Evolutionary conservation across 2,888 invertebrate genomes (phyloP).

Genomic region (Drosophila anomelani): DNA sequence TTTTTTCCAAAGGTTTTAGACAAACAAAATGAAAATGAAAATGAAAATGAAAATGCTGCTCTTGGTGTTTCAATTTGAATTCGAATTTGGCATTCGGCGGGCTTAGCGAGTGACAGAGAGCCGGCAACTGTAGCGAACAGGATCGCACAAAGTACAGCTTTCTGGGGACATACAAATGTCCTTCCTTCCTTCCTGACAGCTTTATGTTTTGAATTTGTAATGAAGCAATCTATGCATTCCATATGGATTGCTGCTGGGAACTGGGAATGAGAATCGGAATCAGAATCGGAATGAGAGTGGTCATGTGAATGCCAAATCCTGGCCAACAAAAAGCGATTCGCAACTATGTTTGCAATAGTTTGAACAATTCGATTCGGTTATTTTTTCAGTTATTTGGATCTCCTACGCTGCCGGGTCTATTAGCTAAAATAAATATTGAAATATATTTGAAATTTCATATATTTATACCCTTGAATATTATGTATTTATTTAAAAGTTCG

Average conservation of each 20-base stretch:
- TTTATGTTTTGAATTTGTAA: constrained; percentile 49
- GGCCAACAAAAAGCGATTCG: constrained; percentile 28
- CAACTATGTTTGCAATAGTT: constrained; percentile 41
- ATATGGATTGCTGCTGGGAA: constrained; percentile 20
- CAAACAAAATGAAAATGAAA: constrained; percentile 53
- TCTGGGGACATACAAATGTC: constrained; percentile 39
- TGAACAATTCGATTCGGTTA: constrained; percentile 4
- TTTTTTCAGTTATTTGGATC: not conserved
- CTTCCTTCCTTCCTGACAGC: constrained; percentile 44
- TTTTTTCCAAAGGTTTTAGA: constrained; percentile 47
- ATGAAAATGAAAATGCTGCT: constrained; percentile 17
- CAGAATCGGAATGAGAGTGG: not conserved
- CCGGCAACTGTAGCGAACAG: not conserved
- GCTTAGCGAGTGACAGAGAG: constrained; percentile 27
- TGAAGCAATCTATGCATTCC: constrained; percentile 41
- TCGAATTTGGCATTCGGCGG: constrained; percentile 40
- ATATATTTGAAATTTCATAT: not conserved
- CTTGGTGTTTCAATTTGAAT: constrained; percentile 48
- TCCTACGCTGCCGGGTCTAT: constrained; percentile 7
- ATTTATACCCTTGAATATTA: no score
- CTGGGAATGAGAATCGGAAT: not conserved
- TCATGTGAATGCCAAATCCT: constrained; percentile 15
- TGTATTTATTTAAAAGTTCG: not conserved
- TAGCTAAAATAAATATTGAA: not conserved
- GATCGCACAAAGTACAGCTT: constrained; percentile 35